These are phyloP conservation scores for Phenganax stokvisi DNA, from an alignment of 92 coral and sea anemone species.

Conservation along the genomic window DNA sequence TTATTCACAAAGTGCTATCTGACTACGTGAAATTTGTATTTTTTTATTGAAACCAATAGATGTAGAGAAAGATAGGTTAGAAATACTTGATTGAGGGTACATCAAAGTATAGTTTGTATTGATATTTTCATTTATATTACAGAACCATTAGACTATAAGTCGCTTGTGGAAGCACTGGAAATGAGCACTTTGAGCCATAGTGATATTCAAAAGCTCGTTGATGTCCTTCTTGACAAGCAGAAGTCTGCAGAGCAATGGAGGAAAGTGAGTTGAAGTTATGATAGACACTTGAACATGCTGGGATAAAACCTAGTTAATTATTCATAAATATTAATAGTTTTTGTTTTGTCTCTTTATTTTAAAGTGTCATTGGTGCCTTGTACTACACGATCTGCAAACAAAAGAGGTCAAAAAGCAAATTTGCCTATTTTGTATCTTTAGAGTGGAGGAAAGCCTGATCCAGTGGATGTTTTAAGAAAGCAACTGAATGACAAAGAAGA, in stretches of 20 bases:
- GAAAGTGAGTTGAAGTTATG: constrained; percentile 50
- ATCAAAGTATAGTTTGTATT: not conserved
- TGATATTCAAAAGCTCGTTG: constrained; percentile 80
- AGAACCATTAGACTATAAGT: constrained; percentile 61
- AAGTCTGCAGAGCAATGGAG: constrained; percentile 76
- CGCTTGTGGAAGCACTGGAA: constrained; percentile 56
- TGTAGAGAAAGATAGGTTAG: too few relatives aligned
- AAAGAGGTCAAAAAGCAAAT: not conserved
- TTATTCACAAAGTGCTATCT: too few relatives aligned
- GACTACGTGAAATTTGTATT: too few relatives aligned
- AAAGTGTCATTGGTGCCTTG: not conserved
- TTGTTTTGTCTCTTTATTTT: not conserved
- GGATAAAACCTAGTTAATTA: not conserved
- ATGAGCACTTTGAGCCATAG: constrained; percentile 57
- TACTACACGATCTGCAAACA: not conserved
- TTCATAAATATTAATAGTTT: not conserved
- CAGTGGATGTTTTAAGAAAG: constrained; percentile 61
- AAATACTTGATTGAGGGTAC: too few relatives aligned
- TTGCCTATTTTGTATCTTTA: not conserved
- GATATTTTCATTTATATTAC: constrained; percentile 2
- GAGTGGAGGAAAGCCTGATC: constrained; percentile 60
- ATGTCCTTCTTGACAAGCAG: constrained; percentile 80
- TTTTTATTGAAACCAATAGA: too few relatives aligned
- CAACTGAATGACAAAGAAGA: constrained; percentile 79
- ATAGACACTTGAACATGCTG: too few relatives aligned